phyloP scores from a whole-genome alignment of 2,113 vertebrate species.

The Guaruba guarouba region DNA sequence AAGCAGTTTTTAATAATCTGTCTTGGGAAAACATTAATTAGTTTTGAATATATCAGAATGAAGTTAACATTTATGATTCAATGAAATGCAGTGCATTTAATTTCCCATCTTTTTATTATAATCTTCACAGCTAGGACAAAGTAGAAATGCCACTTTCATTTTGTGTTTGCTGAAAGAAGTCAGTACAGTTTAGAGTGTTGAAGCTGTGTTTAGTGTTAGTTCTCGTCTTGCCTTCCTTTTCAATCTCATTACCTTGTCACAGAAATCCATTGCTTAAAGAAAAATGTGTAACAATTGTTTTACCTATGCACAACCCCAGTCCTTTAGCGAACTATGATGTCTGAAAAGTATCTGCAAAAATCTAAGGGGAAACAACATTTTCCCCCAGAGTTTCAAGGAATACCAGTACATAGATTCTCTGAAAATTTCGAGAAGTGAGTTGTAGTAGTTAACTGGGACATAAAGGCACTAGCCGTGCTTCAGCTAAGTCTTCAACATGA shows the following conservation, averaged over 20 bases:
- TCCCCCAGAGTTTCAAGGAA: background rate
- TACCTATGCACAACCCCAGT: background rate
- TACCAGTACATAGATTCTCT: background rate
- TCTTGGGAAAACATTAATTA: constrained; percentile 38
- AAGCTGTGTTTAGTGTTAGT: background rate
- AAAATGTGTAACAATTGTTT: background rate
- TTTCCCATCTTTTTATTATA: background rate
- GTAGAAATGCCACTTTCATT: background rate
- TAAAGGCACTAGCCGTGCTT: background rate
- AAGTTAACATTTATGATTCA: constrained; percentile 18
- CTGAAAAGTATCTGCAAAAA: background rate
- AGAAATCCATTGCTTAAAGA: background rate
- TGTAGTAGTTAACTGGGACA: background rate
- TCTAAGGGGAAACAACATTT: background rate
- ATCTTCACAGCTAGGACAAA: background rate
- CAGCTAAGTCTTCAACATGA: background rate
- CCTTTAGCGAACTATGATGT: background rate
- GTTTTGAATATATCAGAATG: background rate
- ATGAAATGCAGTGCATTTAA: background rate
- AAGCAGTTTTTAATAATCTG: constrained; percentile 38
- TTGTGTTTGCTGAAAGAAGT: background rate
- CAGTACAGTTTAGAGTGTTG: background rate
- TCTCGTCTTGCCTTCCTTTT: background rate
- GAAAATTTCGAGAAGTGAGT: background rate
- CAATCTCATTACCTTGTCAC: background rate